A percentile compares a stretch with the other conserved stretches of the same genome.
These are phyloP conservation scores for Bombyx huttoni DNA, from an alignment of 2,888 invertebrate genomes.

Conservation along the genomic window DNA sequence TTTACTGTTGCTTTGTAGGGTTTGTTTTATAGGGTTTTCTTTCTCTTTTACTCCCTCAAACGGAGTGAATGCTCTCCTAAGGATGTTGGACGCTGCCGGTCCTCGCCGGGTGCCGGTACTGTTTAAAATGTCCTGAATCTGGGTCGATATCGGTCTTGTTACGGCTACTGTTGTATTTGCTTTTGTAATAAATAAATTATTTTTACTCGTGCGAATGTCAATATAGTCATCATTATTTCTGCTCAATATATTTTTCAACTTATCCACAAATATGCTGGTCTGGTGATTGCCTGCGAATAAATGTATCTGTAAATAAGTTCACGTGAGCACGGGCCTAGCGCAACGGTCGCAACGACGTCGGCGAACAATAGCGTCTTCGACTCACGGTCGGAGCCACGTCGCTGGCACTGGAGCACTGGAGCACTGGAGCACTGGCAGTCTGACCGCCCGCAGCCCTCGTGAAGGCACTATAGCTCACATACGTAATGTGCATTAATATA, in stretches of 20 bases:
- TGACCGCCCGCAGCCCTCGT: too few species aligned
- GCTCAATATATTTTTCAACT: constrained; percentile 23
- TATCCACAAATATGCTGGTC: constrained; percentile 16
- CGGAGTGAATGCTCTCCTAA: background rate
- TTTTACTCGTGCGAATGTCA: constrained; percentile 5
- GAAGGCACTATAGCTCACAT: too few species aligned
- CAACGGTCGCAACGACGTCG: too few species aligned
- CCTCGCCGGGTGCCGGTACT: background rate
- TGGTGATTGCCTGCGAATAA: background rate
- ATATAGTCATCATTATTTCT: constrained; percentile 38
- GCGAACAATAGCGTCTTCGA: too few species aligned
- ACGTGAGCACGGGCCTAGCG: too few species aligned
- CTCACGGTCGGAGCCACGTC: too few species aligned
- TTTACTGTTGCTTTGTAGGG: background rate
- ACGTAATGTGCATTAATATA: too few species aligned
- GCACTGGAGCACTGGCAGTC: too few species aligned
- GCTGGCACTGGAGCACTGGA: too few species aligned
- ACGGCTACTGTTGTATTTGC: background rate
- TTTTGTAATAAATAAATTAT: background rate
- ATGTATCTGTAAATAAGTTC: too few species aligned
- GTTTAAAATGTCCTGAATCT: background rate
- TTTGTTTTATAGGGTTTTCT: background rate
- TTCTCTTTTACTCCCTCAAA: background rate
- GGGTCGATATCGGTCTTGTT: background rate
- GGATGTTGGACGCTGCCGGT: background rate